These are phyloP conservation scores for Lagopus muta DNA, from an alignment of 2,113 vertebrate genomes.

Conservation along the genomic window DNA sequence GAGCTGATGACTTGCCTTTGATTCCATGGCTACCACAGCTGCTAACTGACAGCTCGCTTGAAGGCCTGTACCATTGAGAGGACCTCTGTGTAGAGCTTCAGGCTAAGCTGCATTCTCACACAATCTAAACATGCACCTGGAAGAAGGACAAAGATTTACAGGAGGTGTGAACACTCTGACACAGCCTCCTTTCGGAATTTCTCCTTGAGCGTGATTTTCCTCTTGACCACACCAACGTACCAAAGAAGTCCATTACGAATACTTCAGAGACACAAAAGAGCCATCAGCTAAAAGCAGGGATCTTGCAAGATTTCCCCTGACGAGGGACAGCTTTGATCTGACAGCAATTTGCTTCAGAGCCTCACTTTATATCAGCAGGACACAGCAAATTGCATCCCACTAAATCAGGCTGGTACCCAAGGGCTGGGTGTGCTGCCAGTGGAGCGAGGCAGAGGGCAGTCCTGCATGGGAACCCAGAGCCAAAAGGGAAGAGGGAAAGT, in stretches of 20 bases:
- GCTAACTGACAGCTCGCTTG: background rate
- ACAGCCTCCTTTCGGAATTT: background rate
- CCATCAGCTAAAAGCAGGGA: background rate
- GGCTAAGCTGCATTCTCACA: background rate
- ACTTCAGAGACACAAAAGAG: background rate
- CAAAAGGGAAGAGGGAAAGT: background rate
- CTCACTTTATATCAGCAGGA: background rate
- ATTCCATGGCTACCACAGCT: background rate
- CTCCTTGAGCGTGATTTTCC: background rate
- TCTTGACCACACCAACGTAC: background rate
- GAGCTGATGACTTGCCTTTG: background rate
- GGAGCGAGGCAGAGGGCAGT: background rate
- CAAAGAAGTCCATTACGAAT: background rate
- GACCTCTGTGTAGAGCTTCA: background rate
- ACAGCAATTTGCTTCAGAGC: background rate
- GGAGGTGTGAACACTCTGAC: background rate
- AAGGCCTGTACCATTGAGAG: background rate
- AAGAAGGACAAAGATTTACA: background rate
- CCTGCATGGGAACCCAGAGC: background rate
- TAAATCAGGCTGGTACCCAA: rapidly evolving
- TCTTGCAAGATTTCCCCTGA: background rate
- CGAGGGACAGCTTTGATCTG: background rate
- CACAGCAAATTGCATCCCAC: background rate
- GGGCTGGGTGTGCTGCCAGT: background rate
- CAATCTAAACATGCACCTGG: background rate